These are phyloP conservation scores for Talpa occidentalis DNA, from an alignment of 2,113 vertebrate species.

Conservation along the genomic window DNA sequence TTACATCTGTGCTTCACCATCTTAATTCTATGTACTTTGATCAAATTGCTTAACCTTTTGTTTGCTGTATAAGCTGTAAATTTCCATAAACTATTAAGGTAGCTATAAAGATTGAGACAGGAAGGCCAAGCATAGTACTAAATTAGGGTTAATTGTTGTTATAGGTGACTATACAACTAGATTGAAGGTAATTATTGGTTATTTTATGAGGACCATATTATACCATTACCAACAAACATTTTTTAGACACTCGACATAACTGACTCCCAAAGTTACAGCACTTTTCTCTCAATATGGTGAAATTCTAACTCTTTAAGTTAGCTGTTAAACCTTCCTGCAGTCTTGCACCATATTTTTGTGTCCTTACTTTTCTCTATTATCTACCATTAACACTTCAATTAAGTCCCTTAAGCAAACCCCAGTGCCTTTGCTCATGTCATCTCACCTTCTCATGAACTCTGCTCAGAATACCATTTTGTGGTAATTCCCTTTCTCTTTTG, in stretches of 20 bases:
- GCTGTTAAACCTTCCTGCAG: not conserved
- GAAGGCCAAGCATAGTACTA: not conserved
- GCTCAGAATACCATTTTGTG: not conserved
- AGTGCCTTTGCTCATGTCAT: not conserved
- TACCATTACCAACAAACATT: not conserved
- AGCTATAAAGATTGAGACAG: not conserved
- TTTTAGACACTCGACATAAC: not conserved
- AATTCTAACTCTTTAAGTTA: not conserved
- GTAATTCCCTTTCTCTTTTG: not conserved
- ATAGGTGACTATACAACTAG: not conserved
- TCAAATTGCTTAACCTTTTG: not conserved
- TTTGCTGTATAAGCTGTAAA: not conserved
- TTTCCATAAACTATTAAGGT: not conserved
- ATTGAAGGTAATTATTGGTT: not conserved
- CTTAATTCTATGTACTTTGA: not conserved
- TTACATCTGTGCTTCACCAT: not conserved
- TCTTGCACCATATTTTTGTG: not conserved
- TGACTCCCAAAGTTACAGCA: not conserved
- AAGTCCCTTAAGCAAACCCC: not conserved
- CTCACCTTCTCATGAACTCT: not conserved
- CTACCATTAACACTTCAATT: not conserved
- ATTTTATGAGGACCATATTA: not conserved
- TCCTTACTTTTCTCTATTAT: not conserved
- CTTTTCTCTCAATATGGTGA: not conserved
- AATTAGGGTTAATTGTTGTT: not conserved